Conservation (phyloP, 2,113 vertebrate species). For the Podilymbus podiceps region DNA sequence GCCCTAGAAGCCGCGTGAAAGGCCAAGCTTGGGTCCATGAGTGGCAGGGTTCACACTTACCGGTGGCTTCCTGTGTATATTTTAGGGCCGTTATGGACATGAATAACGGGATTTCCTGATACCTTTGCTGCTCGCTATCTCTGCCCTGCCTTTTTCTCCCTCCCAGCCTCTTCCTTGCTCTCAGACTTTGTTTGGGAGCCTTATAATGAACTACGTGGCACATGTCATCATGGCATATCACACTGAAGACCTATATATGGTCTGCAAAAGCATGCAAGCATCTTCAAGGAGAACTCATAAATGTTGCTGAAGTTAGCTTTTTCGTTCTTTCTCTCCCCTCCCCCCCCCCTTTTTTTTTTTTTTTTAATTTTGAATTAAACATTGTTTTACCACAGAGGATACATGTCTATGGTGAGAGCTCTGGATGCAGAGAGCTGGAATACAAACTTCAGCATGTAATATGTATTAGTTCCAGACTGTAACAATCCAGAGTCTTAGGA, state of each 20-base stretch:
- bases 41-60: fast-evolving
- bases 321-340: too few species aligned
- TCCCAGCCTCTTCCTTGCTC: not conserved
- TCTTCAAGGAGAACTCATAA: not conserved
- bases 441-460: not conserved
- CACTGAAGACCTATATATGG: not conserved
- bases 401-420: fast-evolving
- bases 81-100: not conserved
- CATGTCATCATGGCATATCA: fast-evolving
- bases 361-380: not conserved
- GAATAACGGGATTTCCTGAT: not conserved
- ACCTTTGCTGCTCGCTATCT: not conserved
- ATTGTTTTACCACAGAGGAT: not conserved
- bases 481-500: too few species aligned
- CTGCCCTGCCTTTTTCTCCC: not conserved
- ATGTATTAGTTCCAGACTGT: fast-evolving
- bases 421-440: not conserved
- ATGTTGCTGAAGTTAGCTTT: not conserved
- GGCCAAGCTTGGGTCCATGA: fast-evolving
- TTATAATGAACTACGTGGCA: too few species aligned
- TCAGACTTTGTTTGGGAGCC: not conserved
- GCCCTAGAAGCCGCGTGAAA: not conserved
- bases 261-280: not conserved
- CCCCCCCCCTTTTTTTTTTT: too few species aligned
- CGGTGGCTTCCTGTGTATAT: not conserved